These are phyloP conservation scores for Hemitrygon akajei DNA, from an alignment of 2,797 vertebrate genomes.

Conservation along the genomic window DNA sequence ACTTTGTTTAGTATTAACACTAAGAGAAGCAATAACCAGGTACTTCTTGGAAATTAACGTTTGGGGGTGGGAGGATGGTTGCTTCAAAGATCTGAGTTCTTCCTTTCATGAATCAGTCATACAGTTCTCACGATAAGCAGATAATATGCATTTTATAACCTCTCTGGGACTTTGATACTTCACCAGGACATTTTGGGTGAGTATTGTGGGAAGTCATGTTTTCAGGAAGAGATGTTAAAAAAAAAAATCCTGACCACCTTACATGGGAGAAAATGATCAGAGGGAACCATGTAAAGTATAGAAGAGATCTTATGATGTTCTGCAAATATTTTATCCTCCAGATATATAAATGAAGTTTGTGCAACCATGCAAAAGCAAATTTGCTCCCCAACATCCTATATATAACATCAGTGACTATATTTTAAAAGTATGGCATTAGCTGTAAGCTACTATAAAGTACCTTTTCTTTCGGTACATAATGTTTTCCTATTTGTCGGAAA, in stretches of 20 bases:
- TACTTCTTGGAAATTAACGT: background rate
- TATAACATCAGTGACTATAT: background rate
- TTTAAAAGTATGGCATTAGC: background rate
- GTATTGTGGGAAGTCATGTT: background rate
- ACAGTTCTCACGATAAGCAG: background rate
- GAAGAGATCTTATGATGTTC: background rate
- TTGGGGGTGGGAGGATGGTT: too few species aligned
- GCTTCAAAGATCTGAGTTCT: background rate
- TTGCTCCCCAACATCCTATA: background rate
- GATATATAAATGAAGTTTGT: background rate
- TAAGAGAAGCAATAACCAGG: background rate
- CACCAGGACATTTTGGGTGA: background rate
- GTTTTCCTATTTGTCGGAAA: background rate
- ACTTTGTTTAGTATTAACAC: background rate
- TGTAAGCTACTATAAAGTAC: background rate
- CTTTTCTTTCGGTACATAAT: background rate
- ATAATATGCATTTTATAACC: background rate
- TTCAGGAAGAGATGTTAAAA: background rate
- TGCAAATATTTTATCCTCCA: background rate
- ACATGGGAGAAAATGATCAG: background rate
- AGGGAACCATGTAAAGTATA: background rate
- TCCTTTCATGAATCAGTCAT: background rate
- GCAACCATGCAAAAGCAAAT: background rate
- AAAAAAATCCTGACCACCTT: background rate
- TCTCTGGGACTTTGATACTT: background rate